Percentiles rank a stretch among this genome's conserved stretches.
Conservation (phyloP, 2,888 invertebrate species). For the Noctua pronuba region DNA sequence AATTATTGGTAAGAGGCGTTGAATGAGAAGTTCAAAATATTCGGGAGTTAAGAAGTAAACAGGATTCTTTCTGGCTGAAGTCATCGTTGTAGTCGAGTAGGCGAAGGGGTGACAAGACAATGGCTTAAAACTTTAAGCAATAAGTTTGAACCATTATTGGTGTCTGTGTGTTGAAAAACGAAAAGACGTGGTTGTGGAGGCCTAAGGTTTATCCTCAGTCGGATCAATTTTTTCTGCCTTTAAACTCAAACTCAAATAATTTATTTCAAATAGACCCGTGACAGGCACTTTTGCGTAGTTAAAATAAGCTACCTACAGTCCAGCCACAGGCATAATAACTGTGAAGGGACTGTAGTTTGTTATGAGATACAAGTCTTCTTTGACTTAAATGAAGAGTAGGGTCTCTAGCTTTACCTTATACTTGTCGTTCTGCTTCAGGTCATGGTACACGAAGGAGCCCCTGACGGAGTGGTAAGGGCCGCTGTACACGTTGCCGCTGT, state of each 20-base stretch:
- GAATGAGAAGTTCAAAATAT: background rate
- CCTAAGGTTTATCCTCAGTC: background rate
- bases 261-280: no score
- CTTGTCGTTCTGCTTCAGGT: constrained; percentile 95
- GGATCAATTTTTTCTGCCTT: background rate
- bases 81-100: background rate
- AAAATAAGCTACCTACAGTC: no score
- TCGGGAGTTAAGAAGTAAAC: background rate
- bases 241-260: no score
- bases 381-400: background rate
- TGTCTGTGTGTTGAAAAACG: background rate
- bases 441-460: constrained; percentile 97
- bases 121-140: background rate
- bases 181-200: background rate
- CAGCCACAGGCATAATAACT: no score
- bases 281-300: no score
- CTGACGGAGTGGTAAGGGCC: constrained; percentile 96
- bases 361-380: background rate
- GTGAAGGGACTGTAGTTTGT: no score
- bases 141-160: background rate
- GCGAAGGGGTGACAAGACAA: background rate
- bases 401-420: constrained; percentile 91
- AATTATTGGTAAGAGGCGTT: background rate
- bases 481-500: constrained; percentile 96
- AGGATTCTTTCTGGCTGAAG: background rate